phyloP scores from a whole-genome alignment of 2,888 invertebrate species.

The Drosophila vallismaia region DNA sequence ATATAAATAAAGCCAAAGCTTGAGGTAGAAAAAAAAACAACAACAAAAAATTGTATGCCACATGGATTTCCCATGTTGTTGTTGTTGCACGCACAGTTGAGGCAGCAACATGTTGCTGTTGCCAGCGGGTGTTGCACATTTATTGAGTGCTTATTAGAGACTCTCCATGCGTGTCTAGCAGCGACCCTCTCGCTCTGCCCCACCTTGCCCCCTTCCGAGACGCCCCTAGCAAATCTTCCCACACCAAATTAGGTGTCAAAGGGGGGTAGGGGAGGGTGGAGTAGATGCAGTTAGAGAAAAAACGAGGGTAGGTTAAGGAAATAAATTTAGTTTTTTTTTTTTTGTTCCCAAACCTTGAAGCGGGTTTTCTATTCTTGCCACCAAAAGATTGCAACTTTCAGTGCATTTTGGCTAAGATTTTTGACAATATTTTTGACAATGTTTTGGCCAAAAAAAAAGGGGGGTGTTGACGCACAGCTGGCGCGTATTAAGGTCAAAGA shows the following conservation, averaged over 20 bases:
- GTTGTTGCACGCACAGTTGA: constrained; percentile 59
- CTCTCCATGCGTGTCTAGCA: constrained; percentile 52
- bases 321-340: no score
- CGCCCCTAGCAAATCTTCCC: constrained; percentile 28
- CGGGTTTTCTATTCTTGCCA: no score
- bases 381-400: neutral
- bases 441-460: constrained; percentile 3
- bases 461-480: constrained; percentile 67
- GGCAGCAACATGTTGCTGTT: constrained; percentile 57
- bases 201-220: constrained; percentile 11
- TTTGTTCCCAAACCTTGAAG: no score
- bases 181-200: neutral
- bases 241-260: constrained; percentile 83
- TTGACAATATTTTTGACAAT: constrained; percentile 12
- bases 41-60: constrained; percentile 32
- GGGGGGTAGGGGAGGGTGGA: constrained; percentile 62
- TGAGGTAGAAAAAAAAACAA: neutral
- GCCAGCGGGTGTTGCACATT: constrained; percentile 82
- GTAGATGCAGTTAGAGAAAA: neutral
- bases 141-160: constrained; percentile 81
- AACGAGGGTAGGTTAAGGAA: neutral
- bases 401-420: constrained; percentile 9
- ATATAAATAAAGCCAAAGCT: constrained; percentile 28
- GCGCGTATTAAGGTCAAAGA: constrained; percentile 80
- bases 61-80: constrained; percentile 51